These are phyloP conservation scores for Byasa hedistus DNA, from an alignment of 2,888 invertebrate species.

Conservation along the genomic window DNA sequence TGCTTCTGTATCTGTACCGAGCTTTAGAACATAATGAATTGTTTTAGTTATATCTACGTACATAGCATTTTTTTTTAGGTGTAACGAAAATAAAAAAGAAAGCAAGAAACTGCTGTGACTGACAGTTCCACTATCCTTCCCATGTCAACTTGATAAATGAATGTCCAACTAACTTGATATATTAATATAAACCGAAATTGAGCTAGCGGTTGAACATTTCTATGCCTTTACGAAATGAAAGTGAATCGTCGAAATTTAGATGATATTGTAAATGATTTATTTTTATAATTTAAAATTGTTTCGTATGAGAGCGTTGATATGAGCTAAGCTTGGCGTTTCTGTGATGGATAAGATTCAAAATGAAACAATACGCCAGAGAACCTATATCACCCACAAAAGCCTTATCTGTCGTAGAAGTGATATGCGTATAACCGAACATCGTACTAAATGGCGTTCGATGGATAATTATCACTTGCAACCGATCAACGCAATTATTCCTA, in stretches of 20 bases:
- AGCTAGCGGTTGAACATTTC: background rate
- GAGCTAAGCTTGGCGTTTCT: no score
- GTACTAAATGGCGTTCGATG: no score
- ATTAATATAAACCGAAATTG: slow-evolving; percentile 18
- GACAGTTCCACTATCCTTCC: slow-evolving; percentile 14
- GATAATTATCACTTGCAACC: no score
- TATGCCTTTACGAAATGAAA: background rate
- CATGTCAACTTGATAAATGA: slow-evolving; percentile 20
- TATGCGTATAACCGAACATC: no score
- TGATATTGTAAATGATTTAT: background rate
- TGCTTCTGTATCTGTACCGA: no score
- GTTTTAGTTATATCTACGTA: background rate
- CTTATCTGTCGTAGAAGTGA: no score
- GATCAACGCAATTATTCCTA: no score
- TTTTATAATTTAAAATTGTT: background rate
- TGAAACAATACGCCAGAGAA: no score
- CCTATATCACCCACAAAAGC: no score
- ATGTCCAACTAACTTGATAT: slow-evolving; percentile 20
- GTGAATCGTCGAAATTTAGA: background rate
- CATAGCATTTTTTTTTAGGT: background rate
- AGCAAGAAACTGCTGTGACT: slow-evolving; percentile 8
- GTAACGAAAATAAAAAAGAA: background rate
- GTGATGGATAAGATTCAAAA: no score
- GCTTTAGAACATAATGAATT: background rate
- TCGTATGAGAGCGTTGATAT: no score